phyloP scores from a whole-genome alignment of 1,140 invertebrate genomes.

The Zaprionus gabonicus region DNA sequence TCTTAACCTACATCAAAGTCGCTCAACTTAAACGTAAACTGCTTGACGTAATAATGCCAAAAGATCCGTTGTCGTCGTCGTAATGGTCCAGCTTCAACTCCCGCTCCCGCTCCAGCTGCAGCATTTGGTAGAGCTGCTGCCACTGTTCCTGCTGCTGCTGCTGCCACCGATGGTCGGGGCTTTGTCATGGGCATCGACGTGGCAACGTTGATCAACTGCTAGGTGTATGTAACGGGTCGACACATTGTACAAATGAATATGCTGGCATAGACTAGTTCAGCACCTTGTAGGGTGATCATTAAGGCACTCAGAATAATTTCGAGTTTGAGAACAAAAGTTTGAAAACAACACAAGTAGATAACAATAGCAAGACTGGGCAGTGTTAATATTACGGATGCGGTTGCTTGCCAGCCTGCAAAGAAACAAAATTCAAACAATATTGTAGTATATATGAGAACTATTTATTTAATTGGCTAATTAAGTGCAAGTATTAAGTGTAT shows the following conservation, averaged over 20 bases:
- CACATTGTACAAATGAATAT: conserved; percentile 91
- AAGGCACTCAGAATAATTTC: conserved; percentile 95
- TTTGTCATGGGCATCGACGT: conserved; percentile 57
- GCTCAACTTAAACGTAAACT: conserved; percentile 54
- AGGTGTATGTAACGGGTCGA: conserved; percentile 87
- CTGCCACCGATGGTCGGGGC: conserved; percentile 29
- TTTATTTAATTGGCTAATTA: neutral
- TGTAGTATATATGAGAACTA: neutral
- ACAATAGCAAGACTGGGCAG: conserved; percentile 92
- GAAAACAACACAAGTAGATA: conserved; percentile 94
- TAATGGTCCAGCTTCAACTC: conserved; percentile 25
- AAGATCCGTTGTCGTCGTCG: conserved; percentile 58
- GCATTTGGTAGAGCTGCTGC: neutral
- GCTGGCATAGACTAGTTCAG: conserved; percentile 91
- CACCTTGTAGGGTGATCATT: conserved; percentile 91
- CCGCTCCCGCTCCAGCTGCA: conserved; percentile 7
- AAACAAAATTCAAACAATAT: neutral
- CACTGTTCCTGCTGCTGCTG: neutral
- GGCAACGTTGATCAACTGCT: conserved; percentile 79
- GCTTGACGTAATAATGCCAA: conserved; percentile 59
- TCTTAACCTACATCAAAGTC: conserved; percentile 52
- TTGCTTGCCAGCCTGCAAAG: conserved; percentile 88
- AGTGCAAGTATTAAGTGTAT: neutral
- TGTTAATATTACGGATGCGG: conserved; percentile 92
- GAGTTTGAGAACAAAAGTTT: conserved; percentile 91